A percentile compares a stretch with the other conserved stretches of the same genome.
These are phyloP conservation scores for Plectropomus leopardus DNA, from an alignment of 2,113 vertebrate species.

Conservation along the genomic window DNA sequence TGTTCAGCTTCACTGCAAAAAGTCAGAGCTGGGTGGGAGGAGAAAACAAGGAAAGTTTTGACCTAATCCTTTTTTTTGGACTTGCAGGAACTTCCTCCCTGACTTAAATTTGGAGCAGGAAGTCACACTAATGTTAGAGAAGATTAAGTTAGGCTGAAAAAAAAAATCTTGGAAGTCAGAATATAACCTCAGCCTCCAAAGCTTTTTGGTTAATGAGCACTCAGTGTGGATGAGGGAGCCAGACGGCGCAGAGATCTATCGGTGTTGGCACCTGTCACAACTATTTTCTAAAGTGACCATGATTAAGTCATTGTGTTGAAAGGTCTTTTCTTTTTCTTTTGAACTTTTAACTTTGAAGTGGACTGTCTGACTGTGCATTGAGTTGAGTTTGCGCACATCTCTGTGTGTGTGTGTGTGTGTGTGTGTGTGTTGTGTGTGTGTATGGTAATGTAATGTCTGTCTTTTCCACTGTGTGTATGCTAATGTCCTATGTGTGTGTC, in stretches of 20 bases:
- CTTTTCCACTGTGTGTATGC: not conserved
- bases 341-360: conserved; percentile 33
- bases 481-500: conserved; percentile 17
- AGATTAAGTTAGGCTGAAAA: conserved; percentile 35
- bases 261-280: conserved; percentile 50
- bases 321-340: conserved; percentile 17
- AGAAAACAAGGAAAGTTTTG: not conserved
- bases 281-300: conserved; percentile 41
- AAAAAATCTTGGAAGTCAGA: conserved; percentile 31
- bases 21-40: not conserved
- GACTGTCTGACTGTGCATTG: conserved; percentile 6
- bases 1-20: conserved; percentile 3
- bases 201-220: conserved; percentile 67
- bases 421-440: not conserved
- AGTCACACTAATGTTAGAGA: conserved; percentile 11
- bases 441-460: not conserved
- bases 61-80: not conserved
- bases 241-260: conserved; percentile 47
- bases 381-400: not conserved
- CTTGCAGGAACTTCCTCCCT: conserved; percentile 27
- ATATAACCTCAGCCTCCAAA: conserved; percentile 25
- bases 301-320: conserved; percentile 33
- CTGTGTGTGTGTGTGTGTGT: not conserved
- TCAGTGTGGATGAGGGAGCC: conserved; percentile 40
- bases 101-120: conserved; percentile 6